Base-by-base conservation (phyloP, 2,797 vertebrate species). In the Lepilemur ruficaudatus region DNA sequence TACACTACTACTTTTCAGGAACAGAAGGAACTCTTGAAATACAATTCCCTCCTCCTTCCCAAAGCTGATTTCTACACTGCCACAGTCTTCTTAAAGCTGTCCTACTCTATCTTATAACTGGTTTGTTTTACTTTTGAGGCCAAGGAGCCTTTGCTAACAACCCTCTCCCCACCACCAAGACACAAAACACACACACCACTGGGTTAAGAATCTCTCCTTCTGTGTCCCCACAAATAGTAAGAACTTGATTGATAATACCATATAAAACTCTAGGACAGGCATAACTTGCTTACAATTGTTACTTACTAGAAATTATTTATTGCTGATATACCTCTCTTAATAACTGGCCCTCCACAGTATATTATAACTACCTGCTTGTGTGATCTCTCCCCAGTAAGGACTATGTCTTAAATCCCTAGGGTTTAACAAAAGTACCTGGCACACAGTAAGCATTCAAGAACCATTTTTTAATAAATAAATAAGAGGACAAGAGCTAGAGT, bases 401-500 rank as follows among this genome's bases (percentile, higher is more conserved):
- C 12, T 63, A 32, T 32, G 59, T 59, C 48, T 57, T 69, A 23
- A 96, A 73, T 82, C 11, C 30, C 69, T 63, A 72, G 20, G 32
- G 25, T 78, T 82, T 70, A 95, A 93, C n/a, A 67, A 61, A 96
- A 93, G 52, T 35, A 85, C 2, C 7, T 65, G 23, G 65, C 43
- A 83, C 46, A 94, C 3, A 67, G 8, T 81, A 92, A 90, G 52
- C 32, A 94, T 46, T 72, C 76, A 90, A 28, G 30, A 93, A 70
- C 81, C 43, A 88, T 52, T 61, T 93, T 82, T 83, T 43, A 89
- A 95, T 84, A 96, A 93, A 81, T 89, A 83, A 46, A 73, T 89
- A 63, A 85, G 10, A 69, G 69, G 35, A 93, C 32, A 75, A 90
- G 95, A 90, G 38, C 46, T 89, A 88, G 23, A 89, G 48, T 95